Percentiles rank a stretch among this genome's conserved stretches.
Evolutionary conservation across 2,113 vertebrate species (phyloP).

Genomic region (Gadus macrocephalus): DNA sequence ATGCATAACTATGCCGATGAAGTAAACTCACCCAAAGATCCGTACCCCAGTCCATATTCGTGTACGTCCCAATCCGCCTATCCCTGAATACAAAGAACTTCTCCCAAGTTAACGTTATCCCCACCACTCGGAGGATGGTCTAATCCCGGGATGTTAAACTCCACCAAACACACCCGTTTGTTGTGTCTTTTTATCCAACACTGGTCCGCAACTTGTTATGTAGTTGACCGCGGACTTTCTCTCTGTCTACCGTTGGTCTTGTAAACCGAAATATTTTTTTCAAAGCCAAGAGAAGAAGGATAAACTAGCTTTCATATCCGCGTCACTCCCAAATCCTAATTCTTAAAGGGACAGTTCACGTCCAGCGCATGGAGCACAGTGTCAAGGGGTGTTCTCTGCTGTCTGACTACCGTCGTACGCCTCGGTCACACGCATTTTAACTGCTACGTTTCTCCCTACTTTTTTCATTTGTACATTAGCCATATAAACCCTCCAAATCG

Average conservation of each 20-base stretch:
- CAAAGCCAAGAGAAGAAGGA: constrained; percentile 63
- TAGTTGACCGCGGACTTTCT: neutral
- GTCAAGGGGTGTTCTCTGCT: no score
- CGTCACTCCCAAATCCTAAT: constrained; percentile 80
- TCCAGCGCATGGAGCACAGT: constrained; percentile 3
- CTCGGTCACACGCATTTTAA: no score
- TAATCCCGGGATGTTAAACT: constrained; percentile 38
- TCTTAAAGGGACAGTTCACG: constrained; percentile 74
- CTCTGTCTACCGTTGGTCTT: constrained; percentile 21
- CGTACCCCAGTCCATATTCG: constrained; percentile 78
- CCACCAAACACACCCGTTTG: neutral
- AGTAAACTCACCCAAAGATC: constrained; percentile 76
- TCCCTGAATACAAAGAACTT: constrained; percentile 69
- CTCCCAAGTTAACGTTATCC: constrained; percentile 63
- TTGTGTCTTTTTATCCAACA: constrained; percentile 11
- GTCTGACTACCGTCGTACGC: no score
- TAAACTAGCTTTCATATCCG: constrained; percentile 70
- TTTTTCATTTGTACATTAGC: no score
- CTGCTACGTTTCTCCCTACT: no score
- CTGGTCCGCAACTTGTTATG: constrained; percentile 16
- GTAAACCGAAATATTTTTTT: constrained; percentile 58
- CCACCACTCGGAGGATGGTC: constrained; percentile 45
- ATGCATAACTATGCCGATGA: neutral
- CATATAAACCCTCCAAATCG: no score
- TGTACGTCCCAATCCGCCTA: constrained; percentile 41